phyloP scores from a whole-genome alignment of 35 echinoderm and acorn worm species.

The Patiria miniata region DNA sequence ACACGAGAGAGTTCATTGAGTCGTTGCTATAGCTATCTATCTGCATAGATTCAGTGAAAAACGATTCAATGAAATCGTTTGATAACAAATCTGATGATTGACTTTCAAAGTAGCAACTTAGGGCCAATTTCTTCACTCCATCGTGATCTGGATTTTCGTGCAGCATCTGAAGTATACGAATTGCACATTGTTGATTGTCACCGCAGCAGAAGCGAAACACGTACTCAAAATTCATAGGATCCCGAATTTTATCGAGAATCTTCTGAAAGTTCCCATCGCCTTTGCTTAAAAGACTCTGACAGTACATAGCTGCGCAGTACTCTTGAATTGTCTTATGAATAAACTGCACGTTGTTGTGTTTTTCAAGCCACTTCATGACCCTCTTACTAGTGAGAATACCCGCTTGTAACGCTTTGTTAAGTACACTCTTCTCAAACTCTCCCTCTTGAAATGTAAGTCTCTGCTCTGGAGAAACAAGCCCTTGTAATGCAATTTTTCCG shows the following conservation, averaged over 20 bases:
- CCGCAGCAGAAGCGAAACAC: not conserved
- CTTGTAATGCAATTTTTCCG: too few species aligned
- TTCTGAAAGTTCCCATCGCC: not conserved
- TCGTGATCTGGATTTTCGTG: too few species aligned
- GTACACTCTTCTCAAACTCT: not conserved
- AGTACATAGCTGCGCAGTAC: not conserved
- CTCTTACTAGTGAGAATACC: not conserved
- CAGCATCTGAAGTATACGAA: not conserved
- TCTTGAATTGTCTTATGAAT: slow-evolving; percentile 3
- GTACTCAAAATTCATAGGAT: not conserved
- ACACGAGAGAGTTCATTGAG: too few species aligned
- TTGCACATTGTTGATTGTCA: not conserved
- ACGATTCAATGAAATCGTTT: not conserved
- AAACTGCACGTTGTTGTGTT: not conserved
- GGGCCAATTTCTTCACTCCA: not conserved
- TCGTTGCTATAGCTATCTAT: too few species aligned
- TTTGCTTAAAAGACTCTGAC: not conserved
- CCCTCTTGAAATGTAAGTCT: not conserved
- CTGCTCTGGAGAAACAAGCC: not conserved
- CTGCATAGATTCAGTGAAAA: too few species aligned
- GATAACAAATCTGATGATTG: not conserved
- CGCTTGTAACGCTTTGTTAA: not conserved
- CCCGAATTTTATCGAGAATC: not conserved
- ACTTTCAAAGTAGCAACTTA: not conserved
- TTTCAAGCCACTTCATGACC: not conserved